These are phyloP conservation scores for Catocala sponsa DNA, from an alignment of 2,888 invertebrate genomes.

Conservation along the genomic window DNA sequence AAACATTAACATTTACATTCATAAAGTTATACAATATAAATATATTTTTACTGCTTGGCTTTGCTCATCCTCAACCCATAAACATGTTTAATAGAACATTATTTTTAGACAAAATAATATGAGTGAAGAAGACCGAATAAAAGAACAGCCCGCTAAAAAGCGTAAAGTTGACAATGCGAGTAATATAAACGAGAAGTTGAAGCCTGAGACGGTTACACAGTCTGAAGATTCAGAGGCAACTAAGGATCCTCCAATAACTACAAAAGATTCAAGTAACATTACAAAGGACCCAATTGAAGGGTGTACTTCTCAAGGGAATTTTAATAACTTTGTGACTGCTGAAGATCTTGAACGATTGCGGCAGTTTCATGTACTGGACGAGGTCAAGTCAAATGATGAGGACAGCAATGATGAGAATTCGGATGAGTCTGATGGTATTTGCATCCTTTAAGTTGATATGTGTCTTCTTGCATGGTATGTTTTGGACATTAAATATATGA, in stretches of 20 bases:
- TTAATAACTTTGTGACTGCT: conserved; percentile 61
- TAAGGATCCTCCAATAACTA: not conserved
- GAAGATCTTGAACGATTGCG: conserved; percentile 74
- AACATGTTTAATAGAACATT: conserved; percentile 40
- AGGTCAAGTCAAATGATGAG: conserved; percentile 79
- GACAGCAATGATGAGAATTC: conserved; percentile 76
- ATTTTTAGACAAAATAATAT: conserved; percentile 60
- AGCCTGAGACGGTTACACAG: not conserved
- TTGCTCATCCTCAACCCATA: conserved; percentile 16
- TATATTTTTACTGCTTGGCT: conserved; percentile 18
- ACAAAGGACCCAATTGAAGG: not conserved
- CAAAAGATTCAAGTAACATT: not conserved
- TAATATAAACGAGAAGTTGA: conserved; percentile 4
- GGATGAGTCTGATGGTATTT: conserved; percentile 74
- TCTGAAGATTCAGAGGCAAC: not conserved
- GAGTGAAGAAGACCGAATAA: conserved; percentile 45
- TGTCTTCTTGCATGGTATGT: conserved; percentile 34
- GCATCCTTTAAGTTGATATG: conserved; percentile 21
- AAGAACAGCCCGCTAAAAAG: conserved; percentile 61
- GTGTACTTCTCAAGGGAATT: conserved; percentile 52
- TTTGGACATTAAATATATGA: conserved; percentile 1
- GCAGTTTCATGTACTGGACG: conserved; percentile 81
- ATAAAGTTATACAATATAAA: too few species aligned
- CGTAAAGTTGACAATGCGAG: conserved; percentile 51
- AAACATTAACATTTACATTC: too few species aligned